These are phyloP conservation scores for Erethizon dorsatum DNA, from an alignment of 2,797 vertebrate species.

Conservation along the genomic window DNA sequence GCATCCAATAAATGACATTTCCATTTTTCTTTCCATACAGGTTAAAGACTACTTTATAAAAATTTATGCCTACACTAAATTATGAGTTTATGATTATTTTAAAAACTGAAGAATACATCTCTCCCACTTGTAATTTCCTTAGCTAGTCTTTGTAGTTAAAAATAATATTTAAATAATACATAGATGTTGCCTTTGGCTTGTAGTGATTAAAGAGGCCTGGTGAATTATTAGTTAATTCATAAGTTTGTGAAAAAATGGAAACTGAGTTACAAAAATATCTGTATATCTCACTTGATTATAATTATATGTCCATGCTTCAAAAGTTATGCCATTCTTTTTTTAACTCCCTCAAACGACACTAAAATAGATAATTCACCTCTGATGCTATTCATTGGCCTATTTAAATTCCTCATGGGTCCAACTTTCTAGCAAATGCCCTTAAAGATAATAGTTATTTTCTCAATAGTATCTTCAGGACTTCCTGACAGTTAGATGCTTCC, in stretches of 20 bases:
- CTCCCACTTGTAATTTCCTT: slow-evolving; percentile 12
- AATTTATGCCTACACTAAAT: slow-evolving; percentile 37
- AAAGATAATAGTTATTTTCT: slow-evolving; percentile 28
- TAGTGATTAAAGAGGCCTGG: not conserved
- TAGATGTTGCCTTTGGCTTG: slow-evolving; percentile 5
- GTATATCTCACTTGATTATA: slow-evolving; percentile 70
- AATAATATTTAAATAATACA: slow-evolving; percentile 40
- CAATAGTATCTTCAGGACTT: not conserved
- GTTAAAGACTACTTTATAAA: slow-evolving; percentile 3
- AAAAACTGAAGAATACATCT: slow-evolving; percentile 13
- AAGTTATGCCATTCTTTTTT: slow-evolving; percentile 87
- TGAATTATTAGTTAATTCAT: slow-evolving; percentile 57
- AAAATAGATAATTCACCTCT: slow-evolving; percentile 83
- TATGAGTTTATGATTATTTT: slow-evolving; percentile 51
- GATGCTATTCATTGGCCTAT: slow-evolving; percentile 84
- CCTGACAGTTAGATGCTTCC: slow-evolving; percentile 24
- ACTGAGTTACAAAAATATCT: slow-evolving; percentile 11
- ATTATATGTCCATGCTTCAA: slow-evolving; percentile 83
- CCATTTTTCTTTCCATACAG: slow-evolving; percentile 11
- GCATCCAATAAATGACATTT: not conserved
- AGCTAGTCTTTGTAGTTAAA: slow-evolving; percentile 29
- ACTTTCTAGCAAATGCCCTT: slow-evolving; percentile 82
- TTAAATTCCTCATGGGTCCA: slow-evolving; percentile 83
- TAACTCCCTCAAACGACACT: slow-evolving; percentile 57
- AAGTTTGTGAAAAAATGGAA: slow-evolving; percentile 55